Conservation (phyloP, 2,113 vertebrate genomes). For the Lepus europaeus region DNA sequence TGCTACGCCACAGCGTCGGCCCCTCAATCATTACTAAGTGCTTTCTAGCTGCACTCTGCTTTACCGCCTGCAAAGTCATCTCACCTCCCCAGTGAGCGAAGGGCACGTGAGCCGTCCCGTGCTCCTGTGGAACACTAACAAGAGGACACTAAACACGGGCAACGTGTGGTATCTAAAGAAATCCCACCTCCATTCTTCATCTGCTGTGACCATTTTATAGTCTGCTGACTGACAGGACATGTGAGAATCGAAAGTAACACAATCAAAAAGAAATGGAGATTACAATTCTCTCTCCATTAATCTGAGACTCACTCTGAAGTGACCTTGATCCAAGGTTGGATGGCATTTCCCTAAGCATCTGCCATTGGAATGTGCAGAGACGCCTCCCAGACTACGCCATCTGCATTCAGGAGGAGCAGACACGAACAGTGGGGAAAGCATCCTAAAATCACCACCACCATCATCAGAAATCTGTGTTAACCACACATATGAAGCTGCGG, state of each 20-base stretch:
- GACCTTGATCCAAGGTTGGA: slow-evolving; percentile 86
- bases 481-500: too few relatives aligned
- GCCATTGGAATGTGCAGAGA: slow-evolving; percentile 82
- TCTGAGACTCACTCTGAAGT: slow-evolving; percentile 84
- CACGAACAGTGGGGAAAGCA: not conserved
- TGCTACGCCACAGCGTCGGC: too few relatives aligned
- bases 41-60: slow-evolving; percentile 36
- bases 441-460: slow-evolving; percentile 20
- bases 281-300: slow-evolving; percentile 84
- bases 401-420: slow-evolving; percentile 73
- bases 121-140: slow-evolving; percentile 76
- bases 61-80: slow-evolving; percentile 46
- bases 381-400: slow-evolving; percentile 70
- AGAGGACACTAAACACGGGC: slow-evolving; percentile 63
- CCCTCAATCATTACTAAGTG: too few relatives aligned
- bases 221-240: slow-evolving; percentile 79
- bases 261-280: slow-evolving; percentile 85
- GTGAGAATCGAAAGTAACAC: slow-evolving; percentile 84
- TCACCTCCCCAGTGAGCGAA: slow-evolving; percentile 47
- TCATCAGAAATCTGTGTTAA: not conserved
- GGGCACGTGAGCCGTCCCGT: slow-evolving; percentile 60
- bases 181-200: slow-evolving; percentile 79
- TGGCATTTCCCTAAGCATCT: slow-evolving; percentile 81
- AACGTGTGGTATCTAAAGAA: slow-evolving; percentile 78
- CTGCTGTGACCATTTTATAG: slow-evolving; percentile 85